Evolutionary conservation across 2,797 vertebrate genomes (phyloP), one percentile per base, ranked within the genome.

Genomic region (Macropus fuliginosus): DNA sequence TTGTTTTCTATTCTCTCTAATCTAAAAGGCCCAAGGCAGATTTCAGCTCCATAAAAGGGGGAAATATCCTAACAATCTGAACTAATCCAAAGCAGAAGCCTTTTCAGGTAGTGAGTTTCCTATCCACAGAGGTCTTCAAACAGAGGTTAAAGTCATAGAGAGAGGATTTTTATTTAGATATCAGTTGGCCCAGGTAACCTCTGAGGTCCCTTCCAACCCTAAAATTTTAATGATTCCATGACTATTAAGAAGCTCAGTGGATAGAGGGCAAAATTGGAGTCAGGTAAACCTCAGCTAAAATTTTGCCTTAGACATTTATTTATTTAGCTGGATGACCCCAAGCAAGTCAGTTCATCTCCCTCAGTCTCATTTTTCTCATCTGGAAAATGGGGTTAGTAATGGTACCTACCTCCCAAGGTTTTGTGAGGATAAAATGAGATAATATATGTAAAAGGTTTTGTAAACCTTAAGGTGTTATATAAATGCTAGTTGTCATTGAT

Each of bases 1-100:
- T 94, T 97, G 97, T 13, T 31, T 97, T 96, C 91, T 5, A 9
- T 97, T 59, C 94, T 92, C 97, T 95, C 96, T 96, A 96, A 21
- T 95, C 87, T 92, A 97, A 92, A 66, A 96, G 81, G 92, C 94
- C 97, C 97, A 95, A 97, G 97, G 96, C 95, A 97, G 50, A 56
- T 95, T 66, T 97, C 29, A 89, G 89, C 5, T 92, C 93, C 24
- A 40, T 46, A 81, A 10, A 46, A 81, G 2, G 66, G n/a, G 66
- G 3, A 81, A 81, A 24, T 81, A 24, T 9, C n/a, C 18, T 40
- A 81, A 40, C 66, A 46, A 46, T 46, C 11, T 46, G 74, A 46
- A 21, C 74, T 87, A n/a, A 87, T 87, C 74, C 24, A 12, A 50
- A 46, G 21, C 74, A 87, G 24, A 46, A 87, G 40, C 40, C 74